Evolutionary conservation across 2,113 vertebrate species (phyloP).

Genomic region (Eidolon helvum): DNA sequence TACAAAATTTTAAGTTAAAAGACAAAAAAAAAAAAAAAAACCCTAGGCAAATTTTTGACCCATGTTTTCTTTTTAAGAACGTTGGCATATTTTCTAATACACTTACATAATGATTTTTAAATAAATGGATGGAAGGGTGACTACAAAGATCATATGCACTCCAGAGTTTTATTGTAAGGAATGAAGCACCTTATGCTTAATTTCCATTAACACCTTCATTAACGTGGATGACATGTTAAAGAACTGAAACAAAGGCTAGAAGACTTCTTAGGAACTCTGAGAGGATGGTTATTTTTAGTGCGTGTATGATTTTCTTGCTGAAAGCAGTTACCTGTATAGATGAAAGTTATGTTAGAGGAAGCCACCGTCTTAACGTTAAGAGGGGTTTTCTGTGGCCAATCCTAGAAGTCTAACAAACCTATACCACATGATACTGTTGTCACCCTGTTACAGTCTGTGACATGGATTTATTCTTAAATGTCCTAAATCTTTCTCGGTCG

Average conservation of each 20-base stretch:
- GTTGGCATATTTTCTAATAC: neutral
- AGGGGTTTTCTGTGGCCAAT: neutral
- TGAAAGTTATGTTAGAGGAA: neutral
- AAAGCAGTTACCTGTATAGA: neutral
- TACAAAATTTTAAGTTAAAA: neutral
- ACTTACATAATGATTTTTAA: neutral
- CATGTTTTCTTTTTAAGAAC: neutral
- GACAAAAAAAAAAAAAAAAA: neutral
- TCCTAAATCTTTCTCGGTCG: neutral
- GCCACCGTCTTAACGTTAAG: neutral
- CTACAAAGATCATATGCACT: neutral
- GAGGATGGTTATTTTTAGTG: neutral
- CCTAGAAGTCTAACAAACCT: neutral
- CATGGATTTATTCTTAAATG: neutral
- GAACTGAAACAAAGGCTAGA: constrained; percentile 35
- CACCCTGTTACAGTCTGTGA: neutral
- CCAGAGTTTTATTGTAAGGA: neutral
- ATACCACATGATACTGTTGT: neutral
- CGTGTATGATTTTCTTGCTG: neutral
- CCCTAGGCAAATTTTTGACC: neutral
- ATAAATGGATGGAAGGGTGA: neutral
- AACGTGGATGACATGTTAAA: constrained; percentile 34
- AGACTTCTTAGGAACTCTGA: neutral
- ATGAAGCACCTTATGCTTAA: constrained; percentile 15
- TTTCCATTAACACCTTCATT: constrained; percentile 46